Evolutionary conservation across 2,797 vertebrate species (phyloP).

Genomic region (Lepus townsendii): DNA sequence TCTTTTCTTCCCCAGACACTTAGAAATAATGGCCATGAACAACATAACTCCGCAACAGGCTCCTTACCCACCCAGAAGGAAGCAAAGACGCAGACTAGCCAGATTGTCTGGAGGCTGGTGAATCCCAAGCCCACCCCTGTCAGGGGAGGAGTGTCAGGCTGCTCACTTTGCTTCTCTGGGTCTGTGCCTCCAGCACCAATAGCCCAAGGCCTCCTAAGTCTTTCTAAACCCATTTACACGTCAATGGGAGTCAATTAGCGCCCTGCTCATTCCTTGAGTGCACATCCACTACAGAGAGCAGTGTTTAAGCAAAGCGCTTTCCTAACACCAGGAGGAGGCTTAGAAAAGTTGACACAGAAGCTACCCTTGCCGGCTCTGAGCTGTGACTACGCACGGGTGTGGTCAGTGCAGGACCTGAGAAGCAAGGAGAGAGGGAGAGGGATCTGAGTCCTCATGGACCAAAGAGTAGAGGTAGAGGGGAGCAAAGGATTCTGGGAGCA

Average conservation of each 20-base stretch:
- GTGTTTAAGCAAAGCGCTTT: neutral
- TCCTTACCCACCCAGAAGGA: neutral
- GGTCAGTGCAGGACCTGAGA: neutral
- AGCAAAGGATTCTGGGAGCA: neutral
- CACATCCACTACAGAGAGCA: neutral
- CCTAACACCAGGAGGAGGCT: neutral
- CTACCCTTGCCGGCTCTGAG: neutral
- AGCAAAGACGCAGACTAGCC: neutral
- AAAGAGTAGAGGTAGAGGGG: neutral
- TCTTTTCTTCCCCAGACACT: slow-evolving; percentile 26
- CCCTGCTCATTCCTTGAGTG: neutral
- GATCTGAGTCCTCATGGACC: neutral
- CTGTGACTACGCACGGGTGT: neutral
- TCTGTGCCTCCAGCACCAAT: neutral
- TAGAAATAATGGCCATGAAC: slow-evolving; percentile 74
- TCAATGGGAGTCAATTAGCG: neutral
- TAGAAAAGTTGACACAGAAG: neutral
- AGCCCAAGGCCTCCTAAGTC: neutral
- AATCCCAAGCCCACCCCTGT: neutral
- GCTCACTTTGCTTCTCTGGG: neutral
- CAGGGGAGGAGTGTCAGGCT: accelerated
- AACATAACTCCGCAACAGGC: slow-evolving; percentile 9
- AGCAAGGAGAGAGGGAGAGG: neutral
- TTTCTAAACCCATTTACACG: neutral
- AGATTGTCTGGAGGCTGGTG: neutral